Base-by-base conservation (phyloP, 2,888 invertebrate species). In the Mycalesis mineus region DNA sequence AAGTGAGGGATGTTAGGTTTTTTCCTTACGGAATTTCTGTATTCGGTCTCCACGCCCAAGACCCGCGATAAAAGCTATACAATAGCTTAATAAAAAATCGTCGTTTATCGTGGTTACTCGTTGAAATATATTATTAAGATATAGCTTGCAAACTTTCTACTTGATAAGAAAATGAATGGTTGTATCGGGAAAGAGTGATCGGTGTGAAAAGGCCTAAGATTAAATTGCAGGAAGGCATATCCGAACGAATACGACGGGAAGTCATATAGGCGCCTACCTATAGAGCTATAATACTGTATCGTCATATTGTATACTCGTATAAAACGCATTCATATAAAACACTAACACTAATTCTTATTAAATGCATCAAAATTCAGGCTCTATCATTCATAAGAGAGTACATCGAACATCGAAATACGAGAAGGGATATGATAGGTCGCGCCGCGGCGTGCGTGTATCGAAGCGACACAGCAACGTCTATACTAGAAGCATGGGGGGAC, bases 331-430 rank as follows among this genome's bases (percentile, higher is more conserved):
- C 73, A 81, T 83, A 87, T 82, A 88, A 88, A 88, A 87, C 69
- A 77, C 79, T 85, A 84, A 72, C 22, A 72, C 82, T 85, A 84
- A 69, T 73, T 71, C 65, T 65, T 73, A 75, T 83, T 85, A 87
- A 87, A 88, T 86, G 88, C 86, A 80, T 84, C 82, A 81, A 88
- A 84, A 86, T 78, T 77, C 84, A 86, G 87, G 87, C 85, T 83
- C 72, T 80, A 80, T 79, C 68, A 67, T 81, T 88, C 87, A 88
- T 87, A 87, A 87, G 87, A 84, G 73, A 75, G 68, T 70, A 73
- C 75, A 80, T 77, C 71, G 71, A 81, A 80, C 78, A 80, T 57
- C 75, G 74, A 81, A 74, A 78, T 72, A 75, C 70, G 71, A 69
- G 68, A 70, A 72, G 66, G 71, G 58, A 63, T 66, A 68, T 74